Evolutionary conservation across 1,140 invertebrate species (phyloP), one percentile per base, ranked within the genome.

Genomic region (Bemisia tabaci): DNA sequence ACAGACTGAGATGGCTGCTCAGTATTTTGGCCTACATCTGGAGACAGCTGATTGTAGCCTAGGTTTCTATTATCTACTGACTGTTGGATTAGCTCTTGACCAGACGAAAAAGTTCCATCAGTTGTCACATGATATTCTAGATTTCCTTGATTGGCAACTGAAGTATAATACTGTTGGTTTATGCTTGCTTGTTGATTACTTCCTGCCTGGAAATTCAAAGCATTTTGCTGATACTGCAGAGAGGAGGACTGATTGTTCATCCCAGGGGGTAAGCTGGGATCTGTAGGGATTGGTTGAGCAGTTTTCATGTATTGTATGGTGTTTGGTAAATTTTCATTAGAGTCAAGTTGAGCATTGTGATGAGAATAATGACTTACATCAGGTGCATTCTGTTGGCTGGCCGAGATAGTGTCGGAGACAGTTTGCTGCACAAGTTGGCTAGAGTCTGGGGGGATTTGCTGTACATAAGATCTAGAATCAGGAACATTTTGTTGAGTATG

Each of bases 361-460:
- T 48, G 33, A 9, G 17, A 48, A 17, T 48, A 48, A 5, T 48
- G 33, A 48, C 33, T 48, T 9, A 17, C 5, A 9, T 48, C 33
- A 9, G n/a, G 24, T 61, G 11, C 22, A 24, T 61, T 48, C 17
- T 48, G 33, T 48, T 48, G 33, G 17, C 33, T 48, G 33, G 5
- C 33, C 24, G 9, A 11, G 33, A 48, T 48, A n/a, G n/a, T n/a
- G n/a, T n/a, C n/a, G n/a, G n/a, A n/a, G 63, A 64, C 63, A 12
- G n/a, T 22, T 17, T 62, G 26, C 26, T 64, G 63, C 17, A 64
- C 39, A 39, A 39, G 26, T 59, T 67, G 66, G 26, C 61, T 25
- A 58, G 61, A 61, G 25, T 60, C 62, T 2, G 58, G 5, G 9
- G 27, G 59, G 22, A 12, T 24, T 25, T 67, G 65, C 33, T 61